Base-by-base conservation (phyloP, 2,797 vertebrate genomes). In the Tamandua tetradactyla region DNA sequence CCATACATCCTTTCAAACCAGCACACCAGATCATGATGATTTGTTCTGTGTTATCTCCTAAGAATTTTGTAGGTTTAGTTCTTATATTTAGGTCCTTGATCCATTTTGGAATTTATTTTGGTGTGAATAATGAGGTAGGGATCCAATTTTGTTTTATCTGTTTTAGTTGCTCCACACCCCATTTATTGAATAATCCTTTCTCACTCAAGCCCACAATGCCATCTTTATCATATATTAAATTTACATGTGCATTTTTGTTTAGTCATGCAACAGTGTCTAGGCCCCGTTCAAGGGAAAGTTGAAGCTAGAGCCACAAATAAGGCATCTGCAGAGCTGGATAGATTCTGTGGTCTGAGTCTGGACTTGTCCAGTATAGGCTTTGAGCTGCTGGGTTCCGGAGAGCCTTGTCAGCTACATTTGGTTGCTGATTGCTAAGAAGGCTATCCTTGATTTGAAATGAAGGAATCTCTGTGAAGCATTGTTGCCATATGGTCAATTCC, bases 131-230 rank as follows among this genome's bases (percentile, higher is more conserved):
- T 66, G 35, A 93, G 5, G 10, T 68, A 71, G 49, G 35, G 1
- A 64, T 86, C 69, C 52, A 87, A 23, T 87, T 71, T 93, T 71
- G 35, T 72, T 86, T n/a, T 75, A 40, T 83, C 14, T 76, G 68
- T 87, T 82, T 69, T 37, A n/a, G 32, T 71, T 82, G 32, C 76
- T 69, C 32, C 32, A 47, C 91, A 57, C 5, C 27, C 18, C n/a
- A 49, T 81, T 81, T 71, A 72, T 42, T 78, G 27, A 82, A 72
- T 83, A 66, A 37, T 59, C 44, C 37, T 82, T 81, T 85, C 83
- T 66, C 55, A 66, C 30, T 32, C 32, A 59, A 78, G 37, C 6
- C 61, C 20, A 68, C 11, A 87, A 30, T 92, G 59, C 61, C 23
- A 87, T n/a, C n/a, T n/a, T n/a, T n/a, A n/a, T n/a, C n/a, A n/a